These are phyloP conservation scores for Yponomeuta malinellus DNA, from an alignment of 2,888 invertebrate species.

Conservation along the genomic window DNA sequence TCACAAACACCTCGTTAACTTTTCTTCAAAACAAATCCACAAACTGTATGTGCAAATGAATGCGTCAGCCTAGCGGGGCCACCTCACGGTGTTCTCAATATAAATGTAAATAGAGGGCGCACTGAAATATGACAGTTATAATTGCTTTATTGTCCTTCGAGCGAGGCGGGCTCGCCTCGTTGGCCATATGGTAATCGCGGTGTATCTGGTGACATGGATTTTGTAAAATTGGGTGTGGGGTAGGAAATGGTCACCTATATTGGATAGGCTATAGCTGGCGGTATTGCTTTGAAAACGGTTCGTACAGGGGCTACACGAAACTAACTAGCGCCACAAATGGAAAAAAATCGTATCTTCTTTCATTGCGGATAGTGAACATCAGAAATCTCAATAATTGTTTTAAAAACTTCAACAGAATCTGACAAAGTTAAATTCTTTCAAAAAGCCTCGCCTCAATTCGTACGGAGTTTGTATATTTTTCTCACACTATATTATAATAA, in stretches of 20 bases:
- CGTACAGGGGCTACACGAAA: no score
- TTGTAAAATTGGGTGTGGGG: background rate
- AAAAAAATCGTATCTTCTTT: no score
- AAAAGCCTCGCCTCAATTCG: no score
- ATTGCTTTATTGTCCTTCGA: slow-evolving; percentile 70
- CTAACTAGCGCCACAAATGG: no score
- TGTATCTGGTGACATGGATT: slow-evolving; percentile 9
- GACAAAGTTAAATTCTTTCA: no score
- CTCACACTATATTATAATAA: no score
- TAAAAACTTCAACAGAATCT: no score
- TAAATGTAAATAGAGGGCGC: slow-evolving; percentile 67
- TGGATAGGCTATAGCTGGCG: background rate
- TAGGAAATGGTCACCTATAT: background rate
- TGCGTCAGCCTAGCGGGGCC: background rate
- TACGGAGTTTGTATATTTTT: no score
- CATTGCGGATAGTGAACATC: no score
- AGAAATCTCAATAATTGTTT: no score
- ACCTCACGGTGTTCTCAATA: slow-evolving; percentile 47
- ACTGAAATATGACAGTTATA: slow-evolving; percentile 72
- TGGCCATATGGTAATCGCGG: slow-evolving; percentile 48
- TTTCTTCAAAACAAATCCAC: slow-evolving; percentile 25
- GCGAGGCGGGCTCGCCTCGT: slow-evolving; percentile 10
- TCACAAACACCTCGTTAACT: background rate
- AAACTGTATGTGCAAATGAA: slow-evolving; percentile 33
- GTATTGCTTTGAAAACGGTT: background rate